Evolutionary conservation across 2,888 invertebrate genomes (phyloP).

Genomic region (Ethmia dodecea): DNA sequence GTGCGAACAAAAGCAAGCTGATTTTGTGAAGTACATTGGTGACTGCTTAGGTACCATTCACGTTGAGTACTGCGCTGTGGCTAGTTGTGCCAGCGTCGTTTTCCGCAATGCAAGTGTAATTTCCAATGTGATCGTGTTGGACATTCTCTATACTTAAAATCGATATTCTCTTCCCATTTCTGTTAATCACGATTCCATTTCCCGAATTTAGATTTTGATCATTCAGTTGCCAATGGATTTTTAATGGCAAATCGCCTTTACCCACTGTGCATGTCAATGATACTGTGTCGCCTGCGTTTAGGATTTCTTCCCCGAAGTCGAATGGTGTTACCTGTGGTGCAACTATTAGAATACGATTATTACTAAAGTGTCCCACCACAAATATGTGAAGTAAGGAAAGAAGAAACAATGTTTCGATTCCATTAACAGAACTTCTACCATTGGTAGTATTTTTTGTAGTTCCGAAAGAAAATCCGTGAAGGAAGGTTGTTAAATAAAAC

Average conservation of each 20-base stretch:
- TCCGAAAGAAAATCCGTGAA: no score
- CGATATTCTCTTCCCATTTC: constrained; percentile 81
- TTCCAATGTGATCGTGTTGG: constrained; percentile 77
- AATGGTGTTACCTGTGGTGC: constrained; percentile 88
- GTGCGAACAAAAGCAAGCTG: constrained; percentile 44
- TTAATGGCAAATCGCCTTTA: constrained; percentile 84
- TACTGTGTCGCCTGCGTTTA: constrained; percentile 85
- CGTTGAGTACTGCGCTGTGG: constrained; percentile 80
- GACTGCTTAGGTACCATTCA: constrained; percentile 78
- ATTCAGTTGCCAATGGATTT: constrained; percentile 84
- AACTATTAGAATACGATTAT: constrained; percentile 64
- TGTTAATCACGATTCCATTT: constrained; percentile 77
- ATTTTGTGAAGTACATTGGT: constrained; percentile 7
- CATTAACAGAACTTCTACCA: no score
- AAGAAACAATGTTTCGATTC: no score
- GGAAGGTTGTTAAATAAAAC: no score
- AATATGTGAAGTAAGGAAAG: no score
- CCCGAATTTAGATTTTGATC: constrained; percentile 66
- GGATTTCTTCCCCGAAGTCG: constrained; percentile 84
- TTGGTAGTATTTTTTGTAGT: no score
- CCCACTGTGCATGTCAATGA: constrained; percentile 83
- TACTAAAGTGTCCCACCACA: no score
- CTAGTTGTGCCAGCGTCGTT: constrained; percentile 81
- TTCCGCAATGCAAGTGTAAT: constrained; percentile 80
- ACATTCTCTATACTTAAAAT: constrained; percentile 82